These are phyloP conservation scores for Cinara cedri DNA, from an alignment of 2,888 invertebrate species.

Conservation along the genomic window DNA sequence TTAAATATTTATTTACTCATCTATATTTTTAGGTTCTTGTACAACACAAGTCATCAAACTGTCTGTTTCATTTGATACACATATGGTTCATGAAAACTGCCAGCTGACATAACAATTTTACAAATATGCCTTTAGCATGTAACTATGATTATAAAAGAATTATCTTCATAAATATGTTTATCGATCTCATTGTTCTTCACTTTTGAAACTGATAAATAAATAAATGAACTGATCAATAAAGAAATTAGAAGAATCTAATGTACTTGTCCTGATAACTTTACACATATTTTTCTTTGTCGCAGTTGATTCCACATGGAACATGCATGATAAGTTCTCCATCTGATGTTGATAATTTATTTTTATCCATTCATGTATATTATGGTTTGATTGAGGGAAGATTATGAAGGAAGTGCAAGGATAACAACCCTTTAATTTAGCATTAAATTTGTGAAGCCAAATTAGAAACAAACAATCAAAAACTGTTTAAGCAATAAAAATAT, in stretches of 20 bases:
- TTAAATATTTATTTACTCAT: conserved; percentile 50
- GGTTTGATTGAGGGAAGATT: conserved; percentile 52
- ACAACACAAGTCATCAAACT: conserved; percentile 54
- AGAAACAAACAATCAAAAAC: conserved; percentile 45
- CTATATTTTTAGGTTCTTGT: conserved; percentile 46
- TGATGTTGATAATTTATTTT: conserved; percentile 52
- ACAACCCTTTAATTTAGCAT: conserved; percentile 51
- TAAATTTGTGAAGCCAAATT: conserved; percentile 36
- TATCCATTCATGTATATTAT: conserved; percentile 55
- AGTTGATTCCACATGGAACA: conserved; percentile 43
- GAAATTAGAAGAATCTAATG: conserved; percentile 37
- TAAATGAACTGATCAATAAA: conserved; percentile 49
- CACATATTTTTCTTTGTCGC: conserved; percentile 17
- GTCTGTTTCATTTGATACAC: conserved; percentile 56
- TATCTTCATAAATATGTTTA: conserved; percentile 14
- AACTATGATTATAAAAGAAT: conserved; percentile 12
- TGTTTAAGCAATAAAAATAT: conserved; percentile 33
- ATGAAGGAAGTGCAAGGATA: conserved; percentile 47
- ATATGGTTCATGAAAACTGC: conserved; percentile 40
- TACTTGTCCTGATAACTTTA: conserved; percentile 29
- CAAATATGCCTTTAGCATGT: conserved; percentile 29
- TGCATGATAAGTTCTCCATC: conserved; percentile 54
- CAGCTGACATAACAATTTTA: conserved; percentile 40
- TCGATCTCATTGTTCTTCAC: conserved; percentile 26
- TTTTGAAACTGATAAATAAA: conserved; percentile 41